Percentiles rank a stretch among this genome's conserved stretches.
phyloP scores from a whole-genome alignment of 2,797 vertebrate species.

The Lerista edwardsae region DNA sequence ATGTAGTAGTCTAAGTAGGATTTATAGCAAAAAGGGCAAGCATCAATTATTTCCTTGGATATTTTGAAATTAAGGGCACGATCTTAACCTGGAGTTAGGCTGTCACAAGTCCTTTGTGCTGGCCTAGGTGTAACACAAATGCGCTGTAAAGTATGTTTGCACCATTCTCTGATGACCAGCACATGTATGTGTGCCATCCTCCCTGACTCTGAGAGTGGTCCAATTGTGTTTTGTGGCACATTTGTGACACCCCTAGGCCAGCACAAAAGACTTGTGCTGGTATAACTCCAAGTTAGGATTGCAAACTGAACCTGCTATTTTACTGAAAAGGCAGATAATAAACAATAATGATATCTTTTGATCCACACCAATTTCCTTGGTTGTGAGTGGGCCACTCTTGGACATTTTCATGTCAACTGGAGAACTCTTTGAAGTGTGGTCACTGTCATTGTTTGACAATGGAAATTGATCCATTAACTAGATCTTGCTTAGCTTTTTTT shows the following conservation, averaged over 20 bases:
- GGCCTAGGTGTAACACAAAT: no score
- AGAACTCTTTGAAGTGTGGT: neutral
- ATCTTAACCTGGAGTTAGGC: no score
- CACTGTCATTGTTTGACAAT: neutral
- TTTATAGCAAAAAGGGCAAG: neutral
- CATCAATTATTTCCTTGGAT: neutral
- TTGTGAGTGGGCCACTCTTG: neutral
- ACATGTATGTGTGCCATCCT: no score
- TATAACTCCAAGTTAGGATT: no score
- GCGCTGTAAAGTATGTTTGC: no score
- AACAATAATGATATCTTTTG: neutral
- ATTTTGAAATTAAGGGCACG: neutral
- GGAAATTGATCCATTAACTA: slow-evolving; percentile 16
- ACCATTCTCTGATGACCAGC: no score
- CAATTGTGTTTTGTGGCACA: no score
- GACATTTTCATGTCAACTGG: neutral
- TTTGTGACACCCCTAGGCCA: no score
- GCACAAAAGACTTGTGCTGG: no score
- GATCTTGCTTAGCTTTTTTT: neutral
- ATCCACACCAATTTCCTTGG: neutral
- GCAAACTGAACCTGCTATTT: neutral
- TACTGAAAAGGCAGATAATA: neutral
- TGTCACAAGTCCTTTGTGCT: no score
- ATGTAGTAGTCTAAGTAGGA: neutral
- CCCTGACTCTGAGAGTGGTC: no score